These are phyloP conservation scores for Lucifuga dentata DNA, from an alignment of 2,113 vertebrate genomes.

Conservation along the genomic window DNA sequence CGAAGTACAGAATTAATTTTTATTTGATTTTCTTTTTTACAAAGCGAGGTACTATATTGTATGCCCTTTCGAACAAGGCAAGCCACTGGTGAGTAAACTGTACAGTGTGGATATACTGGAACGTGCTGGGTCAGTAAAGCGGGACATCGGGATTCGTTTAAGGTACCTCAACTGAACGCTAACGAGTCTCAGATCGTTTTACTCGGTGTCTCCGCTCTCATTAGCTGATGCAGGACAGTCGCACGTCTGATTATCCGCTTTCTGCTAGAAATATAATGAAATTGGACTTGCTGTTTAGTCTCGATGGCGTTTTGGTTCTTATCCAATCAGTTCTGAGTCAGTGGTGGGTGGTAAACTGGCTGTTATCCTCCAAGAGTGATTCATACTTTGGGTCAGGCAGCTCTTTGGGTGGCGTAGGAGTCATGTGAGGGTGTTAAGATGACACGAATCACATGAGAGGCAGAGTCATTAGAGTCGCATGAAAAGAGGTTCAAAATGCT, in stretches of 20 bases:
- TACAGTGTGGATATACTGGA: constrained; percentile 9
- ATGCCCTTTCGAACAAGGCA: constrained; percentile 52
- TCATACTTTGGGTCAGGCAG: no score
- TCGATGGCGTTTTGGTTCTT: no score
- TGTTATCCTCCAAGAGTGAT: no score
- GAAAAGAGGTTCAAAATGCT: no score
- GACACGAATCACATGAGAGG: no score
- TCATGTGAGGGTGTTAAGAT: no score
- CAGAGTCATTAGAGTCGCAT: no score
- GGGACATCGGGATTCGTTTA: constrained; percentile 4
- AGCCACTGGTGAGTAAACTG: constrained; percentile 44
- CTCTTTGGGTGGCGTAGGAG: no score
- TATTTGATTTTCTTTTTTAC: constrained; percentile 17
- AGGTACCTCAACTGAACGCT: neutral
- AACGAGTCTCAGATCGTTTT: neutral
- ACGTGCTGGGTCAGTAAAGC: constrained; percentile 14
- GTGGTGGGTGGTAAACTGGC: no score
- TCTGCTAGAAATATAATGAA: neutral
- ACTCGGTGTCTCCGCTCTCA: neutral
- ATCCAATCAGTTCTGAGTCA: no score
- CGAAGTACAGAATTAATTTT: constrained; percentile 12
- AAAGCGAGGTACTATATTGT: constrained; percentile 41
- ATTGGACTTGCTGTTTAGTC: no score
- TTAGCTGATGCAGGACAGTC: neutral
- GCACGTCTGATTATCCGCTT: neutral